These are phyloP conservation scores for Poecile montanus DNA, from an alignment of 2,797 vertebrate species.

Conservation along the genomic window DNA sequence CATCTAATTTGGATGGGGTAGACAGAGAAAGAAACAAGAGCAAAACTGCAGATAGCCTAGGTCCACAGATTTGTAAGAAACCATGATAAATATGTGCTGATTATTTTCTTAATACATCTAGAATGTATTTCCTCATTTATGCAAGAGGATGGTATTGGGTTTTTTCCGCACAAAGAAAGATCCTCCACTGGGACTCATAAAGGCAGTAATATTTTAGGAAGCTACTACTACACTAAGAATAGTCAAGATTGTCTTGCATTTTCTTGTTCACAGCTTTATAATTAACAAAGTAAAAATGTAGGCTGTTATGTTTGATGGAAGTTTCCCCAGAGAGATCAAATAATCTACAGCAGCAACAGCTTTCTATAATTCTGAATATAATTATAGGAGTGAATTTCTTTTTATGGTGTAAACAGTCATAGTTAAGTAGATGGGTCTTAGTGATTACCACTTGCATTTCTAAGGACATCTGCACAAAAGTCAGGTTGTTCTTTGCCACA, in stretches of 20 bases:
- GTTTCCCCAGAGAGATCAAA: conserved; percentile 57
- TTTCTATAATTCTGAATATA: conserved; percentile 48
- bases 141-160: background rate
- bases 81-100: background rate
- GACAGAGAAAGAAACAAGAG: background rate
- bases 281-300: conserved; percentile 66
- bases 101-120: conserved; percentile 18
- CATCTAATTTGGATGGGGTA: background rate
- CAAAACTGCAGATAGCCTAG: background rate
- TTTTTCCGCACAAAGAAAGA: background rate
- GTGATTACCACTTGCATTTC: background rate
- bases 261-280: conserved; percentile 63
- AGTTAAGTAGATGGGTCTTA: background rate
- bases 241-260: conserved; percentile 48
- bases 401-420: background rate
- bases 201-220: conserved; percentile 52
- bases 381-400: conserved; percentile 40
- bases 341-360: conserved; percentile 41
- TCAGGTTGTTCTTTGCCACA: background rate
- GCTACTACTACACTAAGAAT: conserved; percentile 49
- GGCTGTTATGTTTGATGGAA: conserved; percentile 47
- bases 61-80: background rate
- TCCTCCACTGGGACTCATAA: conserved; percentile 36
- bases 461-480: background rate
- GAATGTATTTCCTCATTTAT: conserved; percentile 5